These are phyloP conservation scores for Polypedilum pembai DNA, from an alignment of 1,140 invertebrate genomes.

Conservation along the genomic window DNA sequence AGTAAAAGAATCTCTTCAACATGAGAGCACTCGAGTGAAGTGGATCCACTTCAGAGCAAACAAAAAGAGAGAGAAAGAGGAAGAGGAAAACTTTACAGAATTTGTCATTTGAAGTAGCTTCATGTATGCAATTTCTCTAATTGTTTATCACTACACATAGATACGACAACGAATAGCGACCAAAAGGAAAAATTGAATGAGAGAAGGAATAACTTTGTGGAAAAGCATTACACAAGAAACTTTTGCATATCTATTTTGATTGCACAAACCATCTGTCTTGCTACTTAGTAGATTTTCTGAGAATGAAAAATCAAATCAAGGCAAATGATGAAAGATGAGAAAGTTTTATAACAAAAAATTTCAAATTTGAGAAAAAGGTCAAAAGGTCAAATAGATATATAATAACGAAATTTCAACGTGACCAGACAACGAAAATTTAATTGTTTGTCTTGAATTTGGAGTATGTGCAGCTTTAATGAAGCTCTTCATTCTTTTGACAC, in stretches of 20 bases:
- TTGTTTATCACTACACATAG: too few relatives aligned
- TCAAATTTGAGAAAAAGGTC: neutral
- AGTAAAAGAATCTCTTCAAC: neutral
- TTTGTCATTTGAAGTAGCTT: neutral
- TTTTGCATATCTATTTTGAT: too few relatives aligned
- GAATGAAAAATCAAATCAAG: neutral
- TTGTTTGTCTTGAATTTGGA: neutral
- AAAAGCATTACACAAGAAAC: too few relatives aligned
- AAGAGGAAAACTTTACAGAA: neutral
- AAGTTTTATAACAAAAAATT: neutral
- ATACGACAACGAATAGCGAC: neutral
- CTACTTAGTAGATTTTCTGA: too few relatives aligned
- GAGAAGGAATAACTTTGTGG: neutral
- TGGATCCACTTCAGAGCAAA: neutral
- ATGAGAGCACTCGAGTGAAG: neutral
- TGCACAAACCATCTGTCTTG: too few relatives aligned
- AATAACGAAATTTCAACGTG: neutral
- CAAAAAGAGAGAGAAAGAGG: too few relatives aligned
- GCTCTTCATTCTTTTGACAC: neutral
- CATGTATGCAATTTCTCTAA: neutral
- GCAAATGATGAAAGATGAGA: neutral
- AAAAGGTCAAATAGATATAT: neutral
- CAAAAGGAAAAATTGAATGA: neutral
- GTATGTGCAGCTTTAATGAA: neutral
- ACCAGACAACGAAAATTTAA: neutral